phyloP scores from a whole-genome alignment of 2,888 invertebrate genomes.

The Acanthosoma haemorrhoidale region DNA sequence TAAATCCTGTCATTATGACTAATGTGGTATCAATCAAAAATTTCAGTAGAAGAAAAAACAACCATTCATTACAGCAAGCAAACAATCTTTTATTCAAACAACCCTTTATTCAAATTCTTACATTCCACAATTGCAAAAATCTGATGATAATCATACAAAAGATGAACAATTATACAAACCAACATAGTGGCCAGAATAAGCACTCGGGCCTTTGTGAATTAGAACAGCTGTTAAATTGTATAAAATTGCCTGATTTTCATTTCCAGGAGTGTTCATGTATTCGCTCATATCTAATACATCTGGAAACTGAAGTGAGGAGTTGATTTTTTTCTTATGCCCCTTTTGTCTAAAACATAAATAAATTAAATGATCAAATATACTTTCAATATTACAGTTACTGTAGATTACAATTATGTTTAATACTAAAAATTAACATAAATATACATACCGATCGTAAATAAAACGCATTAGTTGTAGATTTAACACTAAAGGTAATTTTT shows the following conservation, averaged over 20 bases:
- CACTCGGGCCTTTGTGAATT: conserved; percentile 59
- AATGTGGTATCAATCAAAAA: too few relatives aligned
- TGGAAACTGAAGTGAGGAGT: conserved; percentile 56
- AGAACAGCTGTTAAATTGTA: conserved; percentile 60
- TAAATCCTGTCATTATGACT: too few relatives aligned
- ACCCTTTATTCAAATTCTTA: too few relatives aligned
- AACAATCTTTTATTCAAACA: too few relatives aligned
- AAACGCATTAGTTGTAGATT: conserved; percentile 59
- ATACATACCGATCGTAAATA: conserved; percentile 54
- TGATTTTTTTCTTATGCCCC: conserved; percentile 56
- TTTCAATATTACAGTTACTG: background rate
- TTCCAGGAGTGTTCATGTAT: conserved; percentile 45
- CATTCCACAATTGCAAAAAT: too few relatives aligned
- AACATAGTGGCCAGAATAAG: conserved; percentile 63
- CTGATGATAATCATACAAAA: too few relatives aligned
- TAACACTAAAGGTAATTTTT: conserved; percentile 54
- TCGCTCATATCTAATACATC: conserved; percentile 56
- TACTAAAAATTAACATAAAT: background rate
- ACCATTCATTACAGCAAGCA: too few relatives aligned
- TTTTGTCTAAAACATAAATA: conserved; percentile 47
- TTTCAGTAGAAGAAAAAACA: too few relatives aligned
- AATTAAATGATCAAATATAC: too few relatives aligned
- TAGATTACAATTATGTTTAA: background rate
- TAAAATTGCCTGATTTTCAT: conserved; percentile 46
- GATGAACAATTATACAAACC: conserved; percentile 44